Base-by-base conservation (phyloP, 2,797 vertebrate species). In the Rhabdomys pumilio region DNA sequence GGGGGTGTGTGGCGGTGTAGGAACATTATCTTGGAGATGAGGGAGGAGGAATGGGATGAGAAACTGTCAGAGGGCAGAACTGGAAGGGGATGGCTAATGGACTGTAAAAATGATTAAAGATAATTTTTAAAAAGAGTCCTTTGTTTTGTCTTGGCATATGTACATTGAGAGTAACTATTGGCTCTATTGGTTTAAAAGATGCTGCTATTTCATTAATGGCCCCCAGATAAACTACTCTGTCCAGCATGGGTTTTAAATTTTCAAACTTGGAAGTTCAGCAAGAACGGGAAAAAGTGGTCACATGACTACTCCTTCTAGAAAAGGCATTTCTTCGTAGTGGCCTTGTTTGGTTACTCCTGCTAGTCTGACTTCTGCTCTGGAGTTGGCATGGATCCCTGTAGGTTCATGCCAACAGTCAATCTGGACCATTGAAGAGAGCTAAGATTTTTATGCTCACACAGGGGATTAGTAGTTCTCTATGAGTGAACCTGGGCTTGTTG, bases 101-200 rank as follows among this genome's bases (percentile, higher is more conserved):
- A 69, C 34, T 69, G 15, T n/a, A 19, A n/a, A 31, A n/a, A n/a
- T 19, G 34, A n/a, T 69, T 69, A 69, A 69, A n/a, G 15, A 69
- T 69, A 69, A 67, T 34, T 63, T 34, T 63, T 19, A 72, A 38
- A 69, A 92, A 96, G 98, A 97, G 92, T 98, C 97, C 95, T 98
- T 95, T 89, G 90, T 94, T 88, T 95, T 95, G 93, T 97, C 95
- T 98, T 95, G 97, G 96, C 97, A 97, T 97, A 94, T 95, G 95
- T 93, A 97, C 97, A 98, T 97, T 96, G 97, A 97, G 96, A 97
- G 95, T 97, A 96, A 96, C 86, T 50, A 91, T 53, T 83, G 96
- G 94, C 84, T 98, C 96, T 96, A 96, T 90, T 95, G 98, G 97
- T 97, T 96, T 97, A 97, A 97, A 98, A 96, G 96, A 73, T 94